Conservation (phyloP, 2,113 vertebrate genomes). For the Phaethon lepturus region DNA sequence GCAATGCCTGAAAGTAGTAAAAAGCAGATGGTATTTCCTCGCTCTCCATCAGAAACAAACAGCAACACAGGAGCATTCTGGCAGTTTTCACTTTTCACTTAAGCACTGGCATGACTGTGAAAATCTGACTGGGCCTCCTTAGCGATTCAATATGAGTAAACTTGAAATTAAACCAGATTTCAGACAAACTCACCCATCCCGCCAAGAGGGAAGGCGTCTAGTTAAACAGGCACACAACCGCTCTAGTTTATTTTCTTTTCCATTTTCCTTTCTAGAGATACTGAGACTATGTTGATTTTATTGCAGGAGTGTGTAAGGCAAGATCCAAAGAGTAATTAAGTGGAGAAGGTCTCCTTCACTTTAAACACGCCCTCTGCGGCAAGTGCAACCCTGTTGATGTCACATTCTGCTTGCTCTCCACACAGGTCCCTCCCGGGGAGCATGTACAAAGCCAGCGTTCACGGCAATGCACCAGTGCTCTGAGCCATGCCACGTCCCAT, state of each 20-base stretch:
- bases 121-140: neutral
- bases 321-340: neutral
- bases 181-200: neutral
- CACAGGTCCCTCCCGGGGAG: neutral
- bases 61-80: neutral
- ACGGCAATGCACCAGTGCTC: neutral
- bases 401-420: neutral
- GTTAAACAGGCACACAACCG: neutral
- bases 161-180: constrained; percentile 2
- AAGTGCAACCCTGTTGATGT: neutral
- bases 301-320: neutral
- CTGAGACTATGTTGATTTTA: neutral
- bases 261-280: neutral
- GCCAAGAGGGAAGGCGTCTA: neutral
- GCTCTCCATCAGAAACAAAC: neutral
- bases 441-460: accelerated
- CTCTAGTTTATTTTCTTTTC: neutral
- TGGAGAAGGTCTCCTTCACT: neutral
- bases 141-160: neutral
- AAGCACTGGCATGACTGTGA: neutral
- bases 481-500: neutral
- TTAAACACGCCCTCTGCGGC: neutral
- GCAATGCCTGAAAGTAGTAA: neutral
- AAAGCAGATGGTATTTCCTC: constrained; percentile 27
- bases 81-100: neutral